Base-by-base conservation (phyloP, 2,113 vertebrate genomes). In the Pteronura brasiliensis region DNA sequence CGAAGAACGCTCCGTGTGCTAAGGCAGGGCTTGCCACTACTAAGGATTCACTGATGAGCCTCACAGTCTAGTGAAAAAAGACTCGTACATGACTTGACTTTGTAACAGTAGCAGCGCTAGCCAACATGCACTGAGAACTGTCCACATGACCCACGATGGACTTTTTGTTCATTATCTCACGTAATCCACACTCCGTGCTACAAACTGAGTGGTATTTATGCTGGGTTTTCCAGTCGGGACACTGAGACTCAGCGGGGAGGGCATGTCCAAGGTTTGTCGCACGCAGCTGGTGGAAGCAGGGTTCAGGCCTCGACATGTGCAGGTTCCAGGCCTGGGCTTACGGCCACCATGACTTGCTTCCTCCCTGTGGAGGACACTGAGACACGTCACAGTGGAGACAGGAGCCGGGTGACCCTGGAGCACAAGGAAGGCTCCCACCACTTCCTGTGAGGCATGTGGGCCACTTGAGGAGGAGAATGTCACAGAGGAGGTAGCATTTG, bases 61-160 rank as follows among this genome's bases (percentile, higher is more conserved):
- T 92, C 31, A 49, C 3, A 7, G 29, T 25, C 42, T 59, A n/a
- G 23, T 55, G 27, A 21, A 39, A 36, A 74, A 67, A 21, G 23
- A 76, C 36, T 49, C 27, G 9, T 0, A 3, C 5, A 0, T 8
- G 8, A 71, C 8, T 59, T 23, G n/a, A 1, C 8, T 25, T 34
- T 36, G 11, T 15, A 42, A n/a, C 1, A 47, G 29, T 6, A 31
- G 39, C 20, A n/a, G 20, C n/a, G 29, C 59, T 29, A 36, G 63
- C 10, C 12, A 27, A 9, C n/a, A 12, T 12, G 49, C 49, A 71
- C 11, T 2, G 25, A 91, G 82, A 88, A 9, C 29, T n/a, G 67
- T 69, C 77, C 49, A 15, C 5, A 20, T 23, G 86, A 27, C 29
- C 49, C 18, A 29, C 80, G 6, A 31, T 31, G 69, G 34, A 44